Conservation (phyloP, 2,888 invertebrate genomes). For the Hyalella azteca region DNA sequence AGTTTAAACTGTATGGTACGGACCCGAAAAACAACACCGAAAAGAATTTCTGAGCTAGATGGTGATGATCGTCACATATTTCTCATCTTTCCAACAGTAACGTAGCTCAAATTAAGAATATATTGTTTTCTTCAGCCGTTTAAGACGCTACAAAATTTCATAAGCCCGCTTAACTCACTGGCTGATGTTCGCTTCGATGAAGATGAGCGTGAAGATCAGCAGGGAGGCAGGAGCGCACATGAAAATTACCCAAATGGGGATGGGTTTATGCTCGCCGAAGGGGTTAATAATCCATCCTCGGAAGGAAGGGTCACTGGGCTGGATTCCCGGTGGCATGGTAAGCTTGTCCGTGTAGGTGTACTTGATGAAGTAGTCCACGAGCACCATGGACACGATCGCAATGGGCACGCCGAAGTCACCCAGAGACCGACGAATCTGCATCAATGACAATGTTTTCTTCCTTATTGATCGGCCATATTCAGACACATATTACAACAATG, state of each 20-base stretch:
- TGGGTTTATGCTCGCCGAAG: slow-evolving; percentile 69
- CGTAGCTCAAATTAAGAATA: too few relatives aligned
- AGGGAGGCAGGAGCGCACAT: slow-evolving; percentile 86
- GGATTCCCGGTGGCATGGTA: slow-evolving; percentile 82
- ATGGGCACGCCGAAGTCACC: slow-evolving; percentile 99
- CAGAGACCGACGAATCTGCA: slow-evolving; percentile 79
- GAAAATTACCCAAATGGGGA: slow-evolving; percentile 80
- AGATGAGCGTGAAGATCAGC: slow-evolving; percentile 92
- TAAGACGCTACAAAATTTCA: too few relatives aligned
- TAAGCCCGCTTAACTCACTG: slow-evolving; percentile 79
- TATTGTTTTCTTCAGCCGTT: too few relatives aligned
- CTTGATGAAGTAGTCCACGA: slow-evolving; percentile 74
- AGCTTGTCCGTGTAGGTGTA: slow-evolving; percentile 69
- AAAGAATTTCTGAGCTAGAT: too few relatives aligned
- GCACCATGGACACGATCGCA: slow-evolving; percentile 87
- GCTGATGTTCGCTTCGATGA: slow-evolving; percentile 97
- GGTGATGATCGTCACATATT: too few relatives aligned
- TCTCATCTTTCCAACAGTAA: too few relatives aligned
- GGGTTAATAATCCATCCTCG: slow-evolving; percentile 86
- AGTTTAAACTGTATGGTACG: too few relatives aligned
- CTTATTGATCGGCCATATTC: too few relatives aligned
- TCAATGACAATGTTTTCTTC: too few relatives aligned
- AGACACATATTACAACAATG: too few relatives aligned
- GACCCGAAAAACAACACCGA: too few relatives aligned
- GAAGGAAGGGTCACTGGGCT: slow-evolving; percentile 73